Base-by-base conservation (phyloP, 2,797 vertebrate genomes). In the Molossus molossus region DNA sequence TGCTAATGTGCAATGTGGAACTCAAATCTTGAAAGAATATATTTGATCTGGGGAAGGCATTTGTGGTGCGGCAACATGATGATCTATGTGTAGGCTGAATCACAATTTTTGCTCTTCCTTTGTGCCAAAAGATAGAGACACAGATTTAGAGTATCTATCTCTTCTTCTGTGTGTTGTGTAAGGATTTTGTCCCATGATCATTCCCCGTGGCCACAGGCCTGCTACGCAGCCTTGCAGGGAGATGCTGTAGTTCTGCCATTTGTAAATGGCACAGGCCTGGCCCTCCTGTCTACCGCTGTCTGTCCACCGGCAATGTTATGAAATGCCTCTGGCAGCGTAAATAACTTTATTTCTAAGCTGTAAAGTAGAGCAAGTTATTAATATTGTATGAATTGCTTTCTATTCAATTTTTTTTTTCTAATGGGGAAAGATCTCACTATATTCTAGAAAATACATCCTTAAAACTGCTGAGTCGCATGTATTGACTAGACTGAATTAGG, bases 341-440 rank as follows among this genome's bases (percentile, higher is more conserved):
- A 94, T 97, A 95, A 96, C 91, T 96, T 97, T 83, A 95, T 96
- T 83, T 85, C 89, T 79, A 93, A 94, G 83, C 91, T 94, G 13
- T 93, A 96, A 96, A 97, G 72, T 73, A 93, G 90, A 96, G 48
- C 69, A 95, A 79, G 85, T 91, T 87, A 95, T 98, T 97, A 97
- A 97, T 97, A 96, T 94, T 96, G 88, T 75, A 97, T 96, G 95
- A 95, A 95, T 95, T 93, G 89, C 76, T 91, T 94, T 95, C 72
- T 95, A 90, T 95, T 96, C 90, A 7, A 53, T 81, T 87, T 95
- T 90, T n/a, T 91, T 21, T 45, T 65, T 73, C 77, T 97, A 96
- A 97, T 76, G 33, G 67, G 83, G 53, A 62, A 69, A 96, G 94
- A 95, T 62, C 73, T 93, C 72, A 93, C 62, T 75, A 40, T 76